A percentile compares a stretch with the other conserved stretches of the same genome.
Evolutionary conservation across 2,888 invertebrate species (phyloP).

Genomic region (Theristus sp.): DNA sequence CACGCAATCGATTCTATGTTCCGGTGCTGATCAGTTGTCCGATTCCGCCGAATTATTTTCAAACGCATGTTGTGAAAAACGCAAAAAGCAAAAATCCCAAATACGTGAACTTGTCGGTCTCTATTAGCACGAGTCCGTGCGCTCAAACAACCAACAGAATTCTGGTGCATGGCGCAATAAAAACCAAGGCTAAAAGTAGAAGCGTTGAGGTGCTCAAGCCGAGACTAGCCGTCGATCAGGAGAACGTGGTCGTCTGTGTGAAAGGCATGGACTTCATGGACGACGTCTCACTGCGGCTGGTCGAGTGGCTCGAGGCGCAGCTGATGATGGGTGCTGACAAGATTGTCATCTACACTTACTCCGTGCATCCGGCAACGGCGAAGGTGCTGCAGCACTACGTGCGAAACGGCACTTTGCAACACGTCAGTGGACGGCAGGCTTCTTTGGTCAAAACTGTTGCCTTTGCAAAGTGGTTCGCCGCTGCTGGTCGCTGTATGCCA

Average conservation of each 20-base stretch:
- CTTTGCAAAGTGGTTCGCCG: too few species aligned
- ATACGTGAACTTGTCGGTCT: neutral
- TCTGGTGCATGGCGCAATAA: neutral
- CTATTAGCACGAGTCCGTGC: neutral
- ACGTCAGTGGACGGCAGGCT: conserved; percentile 10
- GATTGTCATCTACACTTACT: conserved; percentile 51
- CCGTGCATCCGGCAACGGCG: conserved; percentile 68
- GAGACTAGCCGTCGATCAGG: conserved; percentile 20
- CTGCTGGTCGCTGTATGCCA: too few species aligned
- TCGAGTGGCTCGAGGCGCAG: conserved; percentile 82
- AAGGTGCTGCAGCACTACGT: conserved; percentile 49
- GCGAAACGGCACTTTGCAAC: conserved; percentile 35
- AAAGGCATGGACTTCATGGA: conserved; percentile 71
- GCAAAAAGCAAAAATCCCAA: neutral
- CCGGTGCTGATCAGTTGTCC: conserved; percentile 20
- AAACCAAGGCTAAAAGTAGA: neutral
- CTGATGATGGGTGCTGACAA: conserved; percentile 57
- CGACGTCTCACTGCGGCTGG: conserved; percentile 64
- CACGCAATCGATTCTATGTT: conserved; percentile 18
- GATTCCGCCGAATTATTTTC: conserved; percentile 9
- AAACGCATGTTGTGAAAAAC: too few species aligned
- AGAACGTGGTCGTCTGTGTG: conserved; percentile 48
- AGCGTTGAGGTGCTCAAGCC: neutral
- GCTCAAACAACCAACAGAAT: neutral
- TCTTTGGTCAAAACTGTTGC: too few species aligned